A percentile compares a stretch with the other conserved stretches of the same genome.
Conservation (phyloP, 2,797 vertebrate species). For the Acanthurus leucopareius region DNA sequence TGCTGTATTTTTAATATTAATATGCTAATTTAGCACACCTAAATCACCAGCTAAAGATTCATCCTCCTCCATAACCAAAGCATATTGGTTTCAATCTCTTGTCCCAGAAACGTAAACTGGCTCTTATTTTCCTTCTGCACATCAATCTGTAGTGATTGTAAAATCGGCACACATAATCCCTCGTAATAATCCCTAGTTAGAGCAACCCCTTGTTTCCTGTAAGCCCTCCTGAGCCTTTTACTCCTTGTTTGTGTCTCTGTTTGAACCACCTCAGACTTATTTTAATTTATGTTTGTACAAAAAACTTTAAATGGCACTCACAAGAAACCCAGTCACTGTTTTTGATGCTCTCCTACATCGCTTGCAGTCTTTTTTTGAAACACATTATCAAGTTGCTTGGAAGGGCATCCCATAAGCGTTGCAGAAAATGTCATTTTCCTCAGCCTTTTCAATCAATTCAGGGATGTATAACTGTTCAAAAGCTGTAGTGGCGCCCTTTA, state of each 20-base stretch:
- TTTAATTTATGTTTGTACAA: constrained; percentile 27
- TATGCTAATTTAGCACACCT: not conserved
- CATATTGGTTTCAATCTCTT: not conserved
- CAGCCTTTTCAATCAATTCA: constrained; percentile 64
- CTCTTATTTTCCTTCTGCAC: not conserved
- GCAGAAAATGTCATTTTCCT: constrained; percentile 65
- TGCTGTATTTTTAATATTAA: not conserved
- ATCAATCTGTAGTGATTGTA: not conserved
- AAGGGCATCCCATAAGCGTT: constrained; percentile 58
- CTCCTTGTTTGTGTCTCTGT: constrained; percentile 19
- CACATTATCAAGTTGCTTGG: constrained; percentile 50
- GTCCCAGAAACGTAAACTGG: not conserved
- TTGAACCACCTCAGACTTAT: constrained; percentile 21
- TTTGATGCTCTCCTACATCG: constrained; percentile 56
- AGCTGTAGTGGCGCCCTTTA: constrained; percentile 61
- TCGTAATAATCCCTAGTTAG: constrained; percentile 7
- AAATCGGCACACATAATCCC: not conserved
- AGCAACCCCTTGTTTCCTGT: not conserved
- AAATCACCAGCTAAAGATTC: not conserved
- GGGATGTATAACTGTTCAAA: constrained; percentile 56
- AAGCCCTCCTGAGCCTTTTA: not conserved
- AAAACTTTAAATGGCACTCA: constrained; percentile 12
- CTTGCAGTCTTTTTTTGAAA: constrained; percentile 42
- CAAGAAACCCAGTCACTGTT: constrained; percentile 33
- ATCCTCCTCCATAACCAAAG: not conserved